Evolutionary conservation across 2,797 vertebrate genomes (phyloP).

Genomic region (Psittacula echo): DNA sequence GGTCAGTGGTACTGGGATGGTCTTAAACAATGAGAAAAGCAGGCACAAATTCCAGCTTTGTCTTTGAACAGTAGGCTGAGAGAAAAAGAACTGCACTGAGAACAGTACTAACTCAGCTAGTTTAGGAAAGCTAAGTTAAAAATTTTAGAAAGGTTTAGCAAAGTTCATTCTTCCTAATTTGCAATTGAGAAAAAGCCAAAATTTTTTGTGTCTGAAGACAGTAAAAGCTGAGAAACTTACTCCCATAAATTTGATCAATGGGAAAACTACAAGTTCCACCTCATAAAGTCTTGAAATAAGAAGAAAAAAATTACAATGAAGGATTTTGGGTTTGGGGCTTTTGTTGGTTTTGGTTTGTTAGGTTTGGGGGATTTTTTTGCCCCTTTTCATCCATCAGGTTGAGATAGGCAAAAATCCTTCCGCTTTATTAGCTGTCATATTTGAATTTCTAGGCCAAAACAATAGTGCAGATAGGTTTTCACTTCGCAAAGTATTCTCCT

Average conservation of each 20-base stretch:
- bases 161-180: neutral
- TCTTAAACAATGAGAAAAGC: neutral
- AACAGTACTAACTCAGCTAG: neutral
- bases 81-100: neutral
- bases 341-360: too few species aligned
- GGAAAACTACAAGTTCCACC: neutral
- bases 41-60: neutral
- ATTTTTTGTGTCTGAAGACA: neutral
- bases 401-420: neutral
- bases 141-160: neutral
- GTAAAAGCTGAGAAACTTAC: neutral
- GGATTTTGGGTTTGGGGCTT: neutral
- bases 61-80: neutral
- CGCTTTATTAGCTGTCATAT: neutral
- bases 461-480: rapidly evolving
- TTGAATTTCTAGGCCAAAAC: neutral
- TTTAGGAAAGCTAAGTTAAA: neutral
- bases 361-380: neutral
- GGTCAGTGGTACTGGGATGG: neutral
- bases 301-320: neutral
- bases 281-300: neutral
- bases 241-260: neutral
- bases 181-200: neutral
- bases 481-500: neutral
- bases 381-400: neutral